These are phyloP conservation scores for Bovichtus variegatus DNA, from an alignment of 2,797 vertebrate species.

Conservation along the genomic window DNA sequence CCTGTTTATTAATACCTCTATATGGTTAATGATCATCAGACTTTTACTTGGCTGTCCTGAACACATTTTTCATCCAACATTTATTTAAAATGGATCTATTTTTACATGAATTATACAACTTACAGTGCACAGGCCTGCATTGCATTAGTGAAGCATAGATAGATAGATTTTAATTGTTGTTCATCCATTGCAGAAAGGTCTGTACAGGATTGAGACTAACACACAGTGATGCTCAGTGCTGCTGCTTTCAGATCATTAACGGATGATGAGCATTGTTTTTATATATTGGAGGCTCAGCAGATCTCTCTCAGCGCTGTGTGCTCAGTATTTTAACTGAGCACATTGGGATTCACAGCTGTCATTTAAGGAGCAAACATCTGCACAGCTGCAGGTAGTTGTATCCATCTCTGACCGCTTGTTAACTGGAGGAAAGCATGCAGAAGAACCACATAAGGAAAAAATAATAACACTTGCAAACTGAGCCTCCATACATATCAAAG, in stretches of 20 bases:
- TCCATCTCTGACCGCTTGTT: neutral
- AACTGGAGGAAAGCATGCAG: neutral
- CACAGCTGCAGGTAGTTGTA: neutral
- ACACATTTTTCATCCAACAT: too few species aligned
- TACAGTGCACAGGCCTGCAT: too few species aligned
- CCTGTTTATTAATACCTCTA: too few species aligned
- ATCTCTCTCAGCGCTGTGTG: neutral
- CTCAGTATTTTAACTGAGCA: neutral
- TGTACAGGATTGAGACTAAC: neutral
- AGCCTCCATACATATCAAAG: neutral
- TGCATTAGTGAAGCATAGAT: too few species aligned
- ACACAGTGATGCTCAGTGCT: neutral
- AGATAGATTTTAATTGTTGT: neutral
- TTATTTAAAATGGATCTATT: too few species aligned
- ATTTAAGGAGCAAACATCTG: neutral
- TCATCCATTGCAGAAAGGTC: neutral
- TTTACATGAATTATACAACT: too few species aligned
- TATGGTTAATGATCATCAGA: too few species aligned
- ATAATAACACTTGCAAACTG: neutral
- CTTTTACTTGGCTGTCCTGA: too few species aligned
- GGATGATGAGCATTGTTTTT: neutral
- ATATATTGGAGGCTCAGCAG: neutral
- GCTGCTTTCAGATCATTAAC: neutral
- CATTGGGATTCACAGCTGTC: neutral
- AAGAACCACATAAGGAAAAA: neutral